Evolutionary conservation across 2,797 vertebrate species (phyloP), one percentile per base, ranked within the genome.

Genomic region (Brachymystax lenok): DNA sequence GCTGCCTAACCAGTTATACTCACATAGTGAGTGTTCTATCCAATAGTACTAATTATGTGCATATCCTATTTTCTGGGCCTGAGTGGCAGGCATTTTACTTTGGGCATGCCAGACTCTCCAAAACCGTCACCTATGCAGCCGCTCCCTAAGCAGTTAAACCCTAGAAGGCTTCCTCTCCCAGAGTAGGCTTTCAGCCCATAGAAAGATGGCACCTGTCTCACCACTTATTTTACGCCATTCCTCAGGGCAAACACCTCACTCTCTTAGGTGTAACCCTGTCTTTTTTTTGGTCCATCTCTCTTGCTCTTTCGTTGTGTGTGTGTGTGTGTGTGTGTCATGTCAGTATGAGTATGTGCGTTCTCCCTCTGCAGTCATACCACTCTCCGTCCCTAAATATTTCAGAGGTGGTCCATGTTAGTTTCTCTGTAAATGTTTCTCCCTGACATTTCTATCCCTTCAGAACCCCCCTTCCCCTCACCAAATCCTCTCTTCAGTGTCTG

Each of bases 351-450:
- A n/a, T 24, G 27, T 17, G 51, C 46, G 40, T 71, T n/a, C 30
- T 54, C 28, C 69, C 30, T 70, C 71, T 35, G 71, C 19, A 74
- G 33, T 61, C 13, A 73, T 19, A 28, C 21, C 35, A 54, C 74
- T 50, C 71, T 24, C 64, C 17, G 56, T 75, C 56, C 8, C 54
- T 82, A 78, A 82, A 82, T 82, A 79, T 82, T 79, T 76, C 54
- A 82, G 64, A 64, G 59, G 46, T 30, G 50, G 46, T 8, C 54
- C 51, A 69, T 73, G 74, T 76, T 75, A 24, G 74, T 61, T 46
- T 27, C 73, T 78, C 19, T 21, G 69, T 66, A 56, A 63, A 73
- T 59, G 73, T 35, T 46, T 46, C 40, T 46, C 40, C 40, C 10
- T 46, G 40, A 46, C 40, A 46, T 46, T 46, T 12, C 40, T 10